Evolutionary conservation across 2,113 vertebrate species (phyloP).

Genomic region (Oncorhynchus nerka): DNA sequence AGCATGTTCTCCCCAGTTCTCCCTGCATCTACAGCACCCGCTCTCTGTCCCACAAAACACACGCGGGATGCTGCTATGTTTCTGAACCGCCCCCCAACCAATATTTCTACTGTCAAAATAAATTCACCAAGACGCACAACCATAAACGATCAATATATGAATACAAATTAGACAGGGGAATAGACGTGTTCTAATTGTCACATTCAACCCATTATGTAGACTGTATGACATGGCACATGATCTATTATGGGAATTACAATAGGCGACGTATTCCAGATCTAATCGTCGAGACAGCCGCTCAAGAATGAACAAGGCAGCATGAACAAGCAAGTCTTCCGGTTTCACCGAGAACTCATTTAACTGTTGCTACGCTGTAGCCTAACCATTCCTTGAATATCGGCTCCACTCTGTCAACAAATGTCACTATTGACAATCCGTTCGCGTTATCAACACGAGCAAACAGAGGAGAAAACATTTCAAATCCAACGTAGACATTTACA

Average conservation of each 20-base stretch:
- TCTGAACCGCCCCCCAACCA: neutral
- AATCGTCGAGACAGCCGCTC: too few relatives aligned
- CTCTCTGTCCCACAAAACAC: constrained; percentile 30
- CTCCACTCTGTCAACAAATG: neutral
- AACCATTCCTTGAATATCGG: neutral
- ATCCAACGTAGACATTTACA: neutral
- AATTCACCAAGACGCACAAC: neutral
- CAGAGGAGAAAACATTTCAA: neutral
- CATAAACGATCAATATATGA: neutral
- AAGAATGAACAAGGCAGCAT: neutral
- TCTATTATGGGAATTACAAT: too few relatives aligned
- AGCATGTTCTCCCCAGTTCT: constrained; percentile 26
- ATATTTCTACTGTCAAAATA: neutral
- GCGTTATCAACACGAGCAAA: neutral
- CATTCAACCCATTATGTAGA: too few relatives aligned
- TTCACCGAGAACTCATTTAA: neutral
- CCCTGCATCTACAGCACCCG: constrained; percentile 19
- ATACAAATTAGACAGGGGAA: neutral
- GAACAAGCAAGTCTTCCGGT: neutral
- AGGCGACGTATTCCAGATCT: too few relatives aligned
- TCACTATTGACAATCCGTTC: neutral
- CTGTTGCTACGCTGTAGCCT: neutral
- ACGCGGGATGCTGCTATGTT: constrained; percentile 29
- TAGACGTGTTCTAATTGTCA: neutral
- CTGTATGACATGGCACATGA: too few relatives aligned